Conservation (phyloP, 1,140 invertebrate genomes). For the Grapholita molesta region DNA sequence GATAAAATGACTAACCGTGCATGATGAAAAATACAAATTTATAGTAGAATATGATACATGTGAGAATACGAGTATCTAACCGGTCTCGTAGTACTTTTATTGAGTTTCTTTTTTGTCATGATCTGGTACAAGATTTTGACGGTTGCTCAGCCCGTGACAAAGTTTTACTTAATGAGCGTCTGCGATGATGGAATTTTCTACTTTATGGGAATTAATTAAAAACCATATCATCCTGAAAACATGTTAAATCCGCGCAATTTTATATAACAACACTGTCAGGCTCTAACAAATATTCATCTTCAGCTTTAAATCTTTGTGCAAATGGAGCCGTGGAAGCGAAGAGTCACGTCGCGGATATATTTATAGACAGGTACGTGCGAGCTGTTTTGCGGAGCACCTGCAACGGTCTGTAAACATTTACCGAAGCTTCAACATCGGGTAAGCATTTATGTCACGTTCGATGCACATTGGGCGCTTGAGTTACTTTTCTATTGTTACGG, state of each 20-base stretch:
- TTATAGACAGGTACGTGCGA: background rate
- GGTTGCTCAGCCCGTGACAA: too few relatives aligned
- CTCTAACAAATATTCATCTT: background rate
- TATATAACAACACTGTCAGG: background rate
- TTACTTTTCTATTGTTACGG: background rate
- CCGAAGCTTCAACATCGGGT: constrained; percentile 1
- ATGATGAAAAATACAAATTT: too few relatives aligned
- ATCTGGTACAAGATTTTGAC: too few relatives aligned
- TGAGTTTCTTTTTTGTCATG: too few relatives aligned
- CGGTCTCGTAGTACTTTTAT: too few relatives aligned
- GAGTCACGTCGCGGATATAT: background rate
- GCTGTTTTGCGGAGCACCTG: constrained; percentile 11
- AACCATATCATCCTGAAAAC: background rate
- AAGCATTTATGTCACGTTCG: constrained; percentile 26
- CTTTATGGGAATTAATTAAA: too few relatives aligned
- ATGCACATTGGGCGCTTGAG: constrained; percentile 17
- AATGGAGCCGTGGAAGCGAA: background rate
- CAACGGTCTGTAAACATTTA: constrained; percentile 5
- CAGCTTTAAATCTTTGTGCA: background rate
- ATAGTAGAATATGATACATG: too few relatives aligned
- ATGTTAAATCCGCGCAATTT: background rate
- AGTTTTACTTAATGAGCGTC: too few relatives aligned
- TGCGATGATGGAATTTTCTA: too few relatives aligned
- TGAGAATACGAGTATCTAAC: too few relatives aligned
- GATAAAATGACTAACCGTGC: too few relatives aligned